Percentiles rank a stretch among this genome's conserved stretches.
These are phyloP conservation scores for Dermochelys coriacea DNA, from an alignment of 2,797 vertebrate genomes.

Conservation along the genomic window DNA sequence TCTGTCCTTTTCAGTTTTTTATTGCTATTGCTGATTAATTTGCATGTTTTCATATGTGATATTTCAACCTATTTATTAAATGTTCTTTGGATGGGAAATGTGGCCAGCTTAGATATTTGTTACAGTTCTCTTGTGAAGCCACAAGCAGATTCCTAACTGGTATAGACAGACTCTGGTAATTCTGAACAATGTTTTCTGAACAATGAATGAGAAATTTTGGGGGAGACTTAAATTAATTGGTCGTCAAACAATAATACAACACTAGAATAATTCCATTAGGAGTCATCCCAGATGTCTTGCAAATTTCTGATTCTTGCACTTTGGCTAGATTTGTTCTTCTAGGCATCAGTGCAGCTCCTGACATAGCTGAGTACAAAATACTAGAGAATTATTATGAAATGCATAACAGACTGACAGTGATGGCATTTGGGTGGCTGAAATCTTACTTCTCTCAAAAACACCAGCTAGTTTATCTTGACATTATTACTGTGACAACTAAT, in stretches of 20 bases:
- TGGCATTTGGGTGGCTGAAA: constrained; percentile 59
- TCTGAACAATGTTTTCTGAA: constrained; percentile 3
- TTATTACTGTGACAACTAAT: constrained; percentile 34
- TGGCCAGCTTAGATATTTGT: neutral
- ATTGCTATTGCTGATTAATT: constrained; percentile 2
- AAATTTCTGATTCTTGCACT: constrained; percentile 4
- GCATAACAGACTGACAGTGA: constrained; percentile 57
- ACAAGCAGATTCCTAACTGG: neutral
- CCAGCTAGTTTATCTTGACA: constrained; percentile 45
- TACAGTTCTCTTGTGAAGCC: constrained; percentile 18
- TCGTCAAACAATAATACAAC: neutral
- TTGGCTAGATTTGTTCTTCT: constrained; percentile 26
- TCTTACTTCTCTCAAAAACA: neutral
- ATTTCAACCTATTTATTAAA: neutral
- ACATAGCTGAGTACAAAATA: constrained; percentile 41
- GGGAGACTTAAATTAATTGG: neutral
- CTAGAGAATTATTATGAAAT: constrained; percentile 40
- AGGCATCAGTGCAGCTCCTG: constrained; percentile 5
- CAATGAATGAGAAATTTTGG: neutral
- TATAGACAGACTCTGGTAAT: neutral
- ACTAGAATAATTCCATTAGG: constrained; percentile 12
- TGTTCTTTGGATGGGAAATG: neutral
- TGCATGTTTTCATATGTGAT: constrained; percentile 7
- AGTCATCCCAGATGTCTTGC: neutral
- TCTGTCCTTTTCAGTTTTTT: neutral